Percentiles rank a stretch among this genome's conserved stretches.
Evolutionary conservation across 1,140 invertebrate species (phyloP).

Genomic region (Megathymus violae): DNA sequence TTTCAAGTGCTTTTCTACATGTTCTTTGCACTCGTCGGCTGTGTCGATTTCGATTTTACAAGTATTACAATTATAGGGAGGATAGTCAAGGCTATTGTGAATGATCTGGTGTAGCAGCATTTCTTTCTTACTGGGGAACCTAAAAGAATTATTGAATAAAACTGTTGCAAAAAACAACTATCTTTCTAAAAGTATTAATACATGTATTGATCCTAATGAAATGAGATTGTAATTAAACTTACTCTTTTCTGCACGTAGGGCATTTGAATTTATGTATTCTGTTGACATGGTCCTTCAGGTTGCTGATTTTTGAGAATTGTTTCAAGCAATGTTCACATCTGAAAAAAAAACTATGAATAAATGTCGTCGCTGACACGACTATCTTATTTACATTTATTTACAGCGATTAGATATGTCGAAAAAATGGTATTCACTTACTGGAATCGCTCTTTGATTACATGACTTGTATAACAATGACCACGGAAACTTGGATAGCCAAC

Average conservation of each 20-base stretch:
- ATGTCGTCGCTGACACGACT: too few relatives aligned
- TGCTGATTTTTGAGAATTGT: conserved; percentile 58
- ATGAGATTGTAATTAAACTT: conserved; percentile 40
- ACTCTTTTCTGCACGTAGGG: conserved; percentile 62
- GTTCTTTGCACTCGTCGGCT: conserved; percentile 50
- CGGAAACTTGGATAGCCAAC: conserved; percentile 68
- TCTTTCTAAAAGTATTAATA: too few relatives aligned
- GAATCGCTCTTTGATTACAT: conserved; percentile 69
- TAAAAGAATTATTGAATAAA: conserved; percentile 34
- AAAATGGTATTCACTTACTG: conserved; percentile 55
- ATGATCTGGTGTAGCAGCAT: conserved; percentile 60
- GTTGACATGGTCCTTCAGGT: conserved; percentile 61
- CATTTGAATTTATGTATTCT: conserved; percentile 62
- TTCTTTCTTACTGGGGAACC: conserved; percentile 65
- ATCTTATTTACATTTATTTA: too few relatives aligned
- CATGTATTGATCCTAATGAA: not conserved
- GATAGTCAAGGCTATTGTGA: conserved; percentile 57
- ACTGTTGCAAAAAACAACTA: too few relatives aligned
- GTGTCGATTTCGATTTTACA: conserved; percentile 52
- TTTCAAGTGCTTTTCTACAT: conserved; percentile 60
- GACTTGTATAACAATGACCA: conserved; percentile 69
- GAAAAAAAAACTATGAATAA: too few relatives aligned
- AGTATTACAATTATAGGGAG: conserved; percentile 58
- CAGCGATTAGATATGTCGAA: too few relatives aligned
- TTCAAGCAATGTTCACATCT: conserved; percentile 68